Base-by-base conservation (phyloP, 2,888 invertebrate species). In the Prosapia bicincta region DNA sequence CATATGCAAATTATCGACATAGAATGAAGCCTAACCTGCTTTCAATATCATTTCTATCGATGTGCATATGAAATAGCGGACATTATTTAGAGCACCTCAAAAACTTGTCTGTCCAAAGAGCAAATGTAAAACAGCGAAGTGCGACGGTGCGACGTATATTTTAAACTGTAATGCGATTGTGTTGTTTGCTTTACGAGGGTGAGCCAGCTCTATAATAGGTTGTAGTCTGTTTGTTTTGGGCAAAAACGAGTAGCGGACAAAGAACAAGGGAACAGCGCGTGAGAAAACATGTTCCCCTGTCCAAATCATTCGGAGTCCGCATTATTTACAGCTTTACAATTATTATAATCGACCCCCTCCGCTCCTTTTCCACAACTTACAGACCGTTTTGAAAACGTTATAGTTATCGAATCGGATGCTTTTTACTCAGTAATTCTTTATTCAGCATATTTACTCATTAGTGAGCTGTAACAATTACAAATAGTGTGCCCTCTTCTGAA, bases 41-140 rank as follows among this genome's bases (percentile, higher is more conserved):
- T 54, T 54, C 20, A 54, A 54, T 54, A 54, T 54, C 54, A 54
- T 54, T 54, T 54, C 54, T 54, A 54, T 54, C 54, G 54, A 54
- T 54, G 54, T 54, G 54, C n/a, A 54, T 54, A 54, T 54, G 54
- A 54, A 54, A 54, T 54, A 54, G 20, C 54, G n/a, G 20, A 54
- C 54, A 54, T 54, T 54, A 54, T 54, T 54, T 54, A 54, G 54
- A 54, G 54, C 54, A 54, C 54, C n/a, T 54, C 54, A 54, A 54
- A 54, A 54, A 54, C 54, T 54, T 54, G 54, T 54, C 54, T 54
- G 54, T 54, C 54, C 54, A 54, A 54, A 54, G 20, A 54, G n/a
- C 54, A 20, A 54, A 54, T 54, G 54, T 54, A 54, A 54, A 54
- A 54, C 54, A 54, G 54, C 5, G 20, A 54, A 54, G 6, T 6